Evolutionary conservation across 2,113 vertebrate genomes (phyloP), one percentile per base, ranked within the genome.

Genomic region (Alligator sinensis): DNA sequence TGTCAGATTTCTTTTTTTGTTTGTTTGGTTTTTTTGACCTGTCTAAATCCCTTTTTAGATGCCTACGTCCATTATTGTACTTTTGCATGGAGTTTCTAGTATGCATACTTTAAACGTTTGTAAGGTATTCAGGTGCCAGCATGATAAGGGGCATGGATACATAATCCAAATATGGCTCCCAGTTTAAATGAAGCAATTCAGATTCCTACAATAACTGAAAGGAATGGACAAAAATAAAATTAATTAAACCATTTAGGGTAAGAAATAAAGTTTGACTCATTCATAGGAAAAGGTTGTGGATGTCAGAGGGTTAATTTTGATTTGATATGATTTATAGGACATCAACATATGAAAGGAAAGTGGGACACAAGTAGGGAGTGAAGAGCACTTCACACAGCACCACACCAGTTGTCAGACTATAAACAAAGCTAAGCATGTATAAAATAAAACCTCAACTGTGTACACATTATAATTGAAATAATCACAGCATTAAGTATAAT

Each of bases 401-500:
- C 18, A 59, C 11, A 38, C 2, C n/a, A 62, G 47, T 86, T 86
- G 54, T 66, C 70, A 84, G 72, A 62, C 55, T 80, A 91, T 84
- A 92, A 89, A 66, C 54, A n/a, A 79, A 66, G 54, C 68, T 79
- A 87, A 91, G 58, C 27, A 64, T 80, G 54, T n/a, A 77, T 27
- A 88, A 95, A 90, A 82, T 82, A 89, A 30, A 94, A 77, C 12
- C 25, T 24, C 25, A 16, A 57, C 61, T 91, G 74, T 80, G 59
- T 87, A 89, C 72, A 95, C 61, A 84, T 25, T 80, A 89, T 92
- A 84, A 89, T 34, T 76, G 57, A 82, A 92, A 90, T 70, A 95
- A 92, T 91, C 76, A 87, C 84, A 86, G 47, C 13, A 70, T 93
- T 93, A 95, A 81, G 13, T 19, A 80, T 22, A 91, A 88, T 90